Percentiles rank a stretch among this genome's conserved stretches.
Evolutionary conservation across 2,113 vertebrate species (phyloP).

Genomic region (Pitta sordida): DNA sequence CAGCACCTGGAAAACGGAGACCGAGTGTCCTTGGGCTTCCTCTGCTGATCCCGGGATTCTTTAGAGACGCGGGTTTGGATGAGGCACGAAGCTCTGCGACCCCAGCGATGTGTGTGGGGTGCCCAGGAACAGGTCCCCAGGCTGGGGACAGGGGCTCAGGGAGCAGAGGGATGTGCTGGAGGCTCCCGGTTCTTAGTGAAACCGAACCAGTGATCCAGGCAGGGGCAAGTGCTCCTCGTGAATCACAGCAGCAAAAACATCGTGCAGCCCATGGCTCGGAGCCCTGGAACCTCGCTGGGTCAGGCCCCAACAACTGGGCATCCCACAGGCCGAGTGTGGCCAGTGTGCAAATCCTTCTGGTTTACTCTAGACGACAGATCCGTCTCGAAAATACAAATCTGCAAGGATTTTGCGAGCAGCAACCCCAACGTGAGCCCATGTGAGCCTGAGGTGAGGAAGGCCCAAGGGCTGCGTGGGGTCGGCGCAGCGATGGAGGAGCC

Average conservation of each 20-base stretch:
- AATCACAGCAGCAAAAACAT: rapidly evolving
- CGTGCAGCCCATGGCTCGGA: not conserved
- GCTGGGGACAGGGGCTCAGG: not conserved
- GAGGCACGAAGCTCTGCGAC: not conserved
- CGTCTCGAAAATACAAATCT: not conserved
- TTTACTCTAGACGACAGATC: not conserved
- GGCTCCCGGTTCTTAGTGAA: not conserved
- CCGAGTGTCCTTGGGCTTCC: slow-evolving; percentile 29
- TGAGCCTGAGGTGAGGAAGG: not conserved
- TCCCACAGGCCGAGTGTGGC: not conserved
- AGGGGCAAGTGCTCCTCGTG: rapidly evolving
- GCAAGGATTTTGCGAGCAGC: not conserved
- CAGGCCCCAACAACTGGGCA: not conserved
- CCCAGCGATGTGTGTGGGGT: rapidly evolving
- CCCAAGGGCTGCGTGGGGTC: not conserved
- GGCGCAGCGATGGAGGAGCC: not conserved
- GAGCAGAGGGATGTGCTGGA: not conserved
- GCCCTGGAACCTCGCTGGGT: not conserved
- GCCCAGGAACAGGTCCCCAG: too few species aligned
- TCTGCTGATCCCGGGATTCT: not conserved
- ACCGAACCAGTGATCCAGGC: rapidly evolving
- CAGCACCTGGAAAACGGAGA: not conserved
- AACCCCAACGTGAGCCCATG: not conserved
- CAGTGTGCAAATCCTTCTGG: not conserved
- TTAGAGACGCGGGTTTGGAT: not conserved